Base-by-base conservation (phyloP, 2,888 invertebrate species). In the Mechanitis messenoides region DNA sequence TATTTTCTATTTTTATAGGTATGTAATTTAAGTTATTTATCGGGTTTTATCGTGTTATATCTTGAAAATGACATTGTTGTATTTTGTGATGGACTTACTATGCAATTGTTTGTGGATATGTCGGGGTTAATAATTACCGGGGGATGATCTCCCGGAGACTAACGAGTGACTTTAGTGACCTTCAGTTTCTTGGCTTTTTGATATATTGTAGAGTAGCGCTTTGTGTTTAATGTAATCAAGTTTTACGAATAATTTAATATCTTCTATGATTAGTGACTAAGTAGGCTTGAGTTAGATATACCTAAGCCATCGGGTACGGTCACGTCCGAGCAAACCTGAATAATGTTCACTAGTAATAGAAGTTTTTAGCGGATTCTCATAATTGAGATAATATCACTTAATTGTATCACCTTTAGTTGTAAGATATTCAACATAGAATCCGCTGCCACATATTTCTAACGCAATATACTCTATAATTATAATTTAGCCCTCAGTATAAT, bases 11-110 rank as follows among this genome's bases (percentile, higher is more conserved):
- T 78, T 80, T 75, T 77, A 72, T 71, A 72, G 73, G 76, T 78
- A 75, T 78, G 78, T 81, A 78, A 78, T 82, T 77, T 89, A 87
- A 88, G 84, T 88, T 87, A 88, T 88, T 87, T 87, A 85, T 86
- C 83, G 77, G 77, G 75, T 80, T 83, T 82, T 81, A 82, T 72
- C 79, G 77, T 76, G 78, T 80, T 80, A 79, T 75, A 71, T 70
- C 79, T 76, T 78, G 76, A 76, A 60, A 74, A 74, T 75, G 81
- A 74, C 76, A 76, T 81, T 77, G 75, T 77, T 69, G 80, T 81
- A 81, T 81, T 83, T 35, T 63, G 60, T 56, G 28, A 31, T 57
- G 59, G 58, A 59, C 57, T 61, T 58, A 46, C 42, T 56, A 55
- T 64, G 54, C 58, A 61, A 56, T 54, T 53, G 45, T 35, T 53